These are phyloP conservation scores for Uria aalge DNA, from an alignment of 2,113 vertebrate genomes.

Conservation along the genomic window DNA sequence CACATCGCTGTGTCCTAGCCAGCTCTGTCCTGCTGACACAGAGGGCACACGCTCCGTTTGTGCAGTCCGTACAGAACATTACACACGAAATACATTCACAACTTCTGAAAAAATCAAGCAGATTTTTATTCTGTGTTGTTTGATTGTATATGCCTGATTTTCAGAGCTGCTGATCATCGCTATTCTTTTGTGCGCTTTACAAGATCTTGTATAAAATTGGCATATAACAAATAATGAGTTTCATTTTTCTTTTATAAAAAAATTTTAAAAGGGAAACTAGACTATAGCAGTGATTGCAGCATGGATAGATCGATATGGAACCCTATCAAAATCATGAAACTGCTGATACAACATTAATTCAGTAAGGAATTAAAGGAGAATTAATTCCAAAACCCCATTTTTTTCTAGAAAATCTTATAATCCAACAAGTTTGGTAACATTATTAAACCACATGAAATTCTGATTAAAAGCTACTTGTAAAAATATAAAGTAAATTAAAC, in stretches of 20 bases:
- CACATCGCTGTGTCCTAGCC: background rate
- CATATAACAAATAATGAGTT: background rate
- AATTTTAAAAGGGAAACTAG: background rate
- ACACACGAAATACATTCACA: background rate
- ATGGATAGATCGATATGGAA: background rate
- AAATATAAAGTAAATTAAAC: background rate
- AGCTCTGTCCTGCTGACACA: background rate
- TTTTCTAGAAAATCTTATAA: background rate
- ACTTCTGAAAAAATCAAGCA: background rate
- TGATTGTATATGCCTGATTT: background rate
- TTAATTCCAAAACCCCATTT: background rate
- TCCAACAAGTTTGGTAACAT: background rate
- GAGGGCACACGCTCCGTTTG: background rate
- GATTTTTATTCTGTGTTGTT: background rate
- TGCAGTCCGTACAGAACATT: background rate
- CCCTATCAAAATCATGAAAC: background rate
- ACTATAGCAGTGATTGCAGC: background rate
- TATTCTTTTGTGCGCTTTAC: background rate
- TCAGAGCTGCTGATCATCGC: background rate
- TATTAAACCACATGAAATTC: background rate
- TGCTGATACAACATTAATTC: background rate
- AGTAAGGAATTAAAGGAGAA: background rate
- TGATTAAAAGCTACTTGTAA: background rate
- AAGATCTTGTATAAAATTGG: background rate
- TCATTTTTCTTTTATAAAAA: background rate